These are phyloP conservation scores for Eurytoma californica DNA, from an alignment of 2,888 invertebrate genomes.

Conservation along the genomic window DNA sequence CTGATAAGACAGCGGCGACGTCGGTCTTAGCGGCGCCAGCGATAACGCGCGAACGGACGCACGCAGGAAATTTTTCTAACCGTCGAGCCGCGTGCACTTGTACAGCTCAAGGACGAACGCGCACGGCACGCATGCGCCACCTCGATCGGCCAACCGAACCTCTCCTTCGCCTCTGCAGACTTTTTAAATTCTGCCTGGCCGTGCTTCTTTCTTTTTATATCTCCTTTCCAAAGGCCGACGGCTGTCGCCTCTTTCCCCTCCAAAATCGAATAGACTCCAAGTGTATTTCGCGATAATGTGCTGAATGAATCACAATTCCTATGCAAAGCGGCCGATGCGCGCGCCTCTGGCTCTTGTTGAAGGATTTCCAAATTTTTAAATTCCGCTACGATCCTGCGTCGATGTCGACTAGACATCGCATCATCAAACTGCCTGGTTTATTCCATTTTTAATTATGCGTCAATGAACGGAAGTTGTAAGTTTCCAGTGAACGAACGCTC, in stretches of 20 bases:
- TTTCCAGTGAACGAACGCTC: no score
- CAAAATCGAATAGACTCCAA: neutral
- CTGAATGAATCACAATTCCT: constrained; percentile 12
- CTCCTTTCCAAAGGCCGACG: neutral
- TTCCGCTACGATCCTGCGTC: neutral
- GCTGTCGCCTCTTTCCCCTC: neutral
- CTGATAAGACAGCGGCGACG: constrained; percentile 27
- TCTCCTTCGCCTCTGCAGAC: neutral
- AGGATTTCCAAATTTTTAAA: neutral
- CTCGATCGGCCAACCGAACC: neutral
- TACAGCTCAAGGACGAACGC: constrained; percentile 25
- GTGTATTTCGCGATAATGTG: neutral
- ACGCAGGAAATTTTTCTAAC: constrained; percentile 15
- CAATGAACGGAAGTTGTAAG: no score
- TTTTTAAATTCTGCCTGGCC: neutral
- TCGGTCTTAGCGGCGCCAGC: neutral
- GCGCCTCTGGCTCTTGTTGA: neutral
- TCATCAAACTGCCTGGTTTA: no score
- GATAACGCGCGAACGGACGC: constrained; percentile 25
- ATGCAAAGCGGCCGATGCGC: neutral
- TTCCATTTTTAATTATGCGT: no score
- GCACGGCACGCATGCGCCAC: neutral
- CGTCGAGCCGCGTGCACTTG: constrained; percentile 3
- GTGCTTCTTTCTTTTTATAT: neutral
- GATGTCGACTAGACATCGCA: neutral